Evolutionary conservation across 2,888 invertebrate species (phyloP).

Genomic region (Phragmatobia fuliginosa): DNA sequence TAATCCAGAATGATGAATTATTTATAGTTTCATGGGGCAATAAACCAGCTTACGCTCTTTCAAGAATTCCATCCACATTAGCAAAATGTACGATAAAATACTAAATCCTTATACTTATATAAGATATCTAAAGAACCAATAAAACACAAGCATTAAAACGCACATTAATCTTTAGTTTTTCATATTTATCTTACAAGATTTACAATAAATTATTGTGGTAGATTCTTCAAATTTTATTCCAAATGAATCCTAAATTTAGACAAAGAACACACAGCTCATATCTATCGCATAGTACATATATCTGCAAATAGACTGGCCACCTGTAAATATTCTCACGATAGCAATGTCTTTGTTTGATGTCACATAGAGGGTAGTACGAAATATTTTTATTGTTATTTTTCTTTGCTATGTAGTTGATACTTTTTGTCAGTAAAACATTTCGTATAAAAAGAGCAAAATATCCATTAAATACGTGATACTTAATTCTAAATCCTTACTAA

Average conservation of each 20-base stretch:
- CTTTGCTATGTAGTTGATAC: constrained; percentile 32
- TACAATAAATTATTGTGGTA: background rate
- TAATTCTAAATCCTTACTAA: too few relatives aligned
- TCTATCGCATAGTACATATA: too few relatives aligned
- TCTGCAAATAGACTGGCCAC: constrained; percentile 52
- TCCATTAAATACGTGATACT: background rate
- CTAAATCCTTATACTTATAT: too few relatives aligned
- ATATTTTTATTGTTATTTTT: constrained; percentile 54
- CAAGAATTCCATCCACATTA: background rate
- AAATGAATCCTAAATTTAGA: too few relatives aligned
- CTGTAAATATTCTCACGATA: constrained; percentile 64
- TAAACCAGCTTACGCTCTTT: background rate
- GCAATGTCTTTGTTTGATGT: constrained; percentile 55
- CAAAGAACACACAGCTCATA: too few relatives aligned
- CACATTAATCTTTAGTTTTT: background rate
- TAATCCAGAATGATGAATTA: background rate
- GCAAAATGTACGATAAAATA: background rate
- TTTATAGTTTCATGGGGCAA: background rate
- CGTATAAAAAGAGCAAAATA: background rate
- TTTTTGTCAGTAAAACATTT: background rate
- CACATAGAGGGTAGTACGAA: constrained; percentile 52
- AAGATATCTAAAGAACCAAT: too few relatives aligned
- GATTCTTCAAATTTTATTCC: too few relatives aligned
- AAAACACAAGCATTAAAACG: background rate
- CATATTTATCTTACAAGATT: background rate